Evolutionary conservation across 2,113 vertebrate species (phyloP).

Genomic region (Ivindomyrus marchei): DNA sequence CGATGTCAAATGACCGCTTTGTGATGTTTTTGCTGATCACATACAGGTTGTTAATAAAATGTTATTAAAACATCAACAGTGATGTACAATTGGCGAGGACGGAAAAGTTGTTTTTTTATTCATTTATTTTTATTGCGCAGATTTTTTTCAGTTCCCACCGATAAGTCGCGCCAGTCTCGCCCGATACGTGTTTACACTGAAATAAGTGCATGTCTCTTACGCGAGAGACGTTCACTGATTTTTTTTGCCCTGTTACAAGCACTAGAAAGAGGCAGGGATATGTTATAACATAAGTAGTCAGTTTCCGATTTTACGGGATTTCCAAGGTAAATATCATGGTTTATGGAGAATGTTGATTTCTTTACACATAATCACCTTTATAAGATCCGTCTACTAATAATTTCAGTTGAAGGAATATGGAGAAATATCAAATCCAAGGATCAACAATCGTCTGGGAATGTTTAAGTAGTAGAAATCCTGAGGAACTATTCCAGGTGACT

Average conservation of each 20-base stretch:
- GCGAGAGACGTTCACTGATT: neutral
- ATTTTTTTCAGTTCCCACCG: neutral
- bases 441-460: neutral
- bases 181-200: neutral
- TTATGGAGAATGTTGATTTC: neutral
- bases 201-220: neutral
- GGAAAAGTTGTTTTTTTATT: neutral
- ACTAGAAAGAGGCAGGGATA: neutral
- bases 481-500: conserved; percentile 7
- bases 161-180: neutral
- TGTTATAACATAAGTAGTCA: neutral
- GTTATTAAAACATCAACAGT: neutral
- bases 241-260: neutral
- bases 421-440: neutral
- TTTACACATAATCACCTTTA: neutral
- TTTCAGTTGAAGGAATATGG: neutral
- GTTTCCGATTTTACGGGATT: neutral
- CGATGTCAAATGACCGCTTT: neutral
- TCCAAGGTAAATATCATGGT: neutral
- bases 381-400: neutral
- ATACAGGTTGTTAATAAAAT: neutral
- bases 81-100: neutral
- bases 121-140: neutral
- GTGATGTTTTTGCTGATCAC: neutral
- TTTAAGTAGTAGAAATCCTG: conserved; percentile 9